Percentiles rank a stretch among this genome's conserved stretches.
phyloP scores from a whole-genome alignment of 2,888 invertebrate species.

The Neoaliturus tenellus region DNA sequence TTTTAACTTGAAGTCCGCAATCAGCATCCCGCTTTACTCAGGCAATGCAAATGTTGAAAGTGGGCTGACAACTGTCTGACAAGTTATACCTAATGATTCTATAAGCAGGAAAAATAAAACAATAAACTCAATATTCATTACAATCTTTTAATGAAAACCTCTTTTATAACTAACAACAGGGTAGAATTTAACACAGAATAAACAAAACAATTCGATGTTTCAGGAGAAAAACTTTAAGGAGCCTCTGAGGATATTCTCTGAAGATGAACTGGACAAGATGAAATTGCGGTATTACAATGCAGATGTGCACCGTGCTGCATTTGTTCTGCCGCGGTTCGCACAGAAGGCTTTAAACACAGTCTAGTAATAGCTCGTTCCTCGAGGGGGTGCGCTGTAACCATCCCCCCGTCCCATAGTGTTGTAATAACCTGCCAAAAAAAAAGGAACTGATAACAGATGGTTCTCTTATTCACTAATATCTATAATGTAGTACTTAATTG shows the following conservation, averaged over 20 bases:
- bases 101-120: background rate
- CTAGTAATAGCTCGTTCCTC: conserved; percentile 31
- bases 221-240: conserved; percentile 79
- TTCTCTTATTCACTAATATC: background rate
- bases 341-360: conserved; percentile 66
- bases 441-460: background rate
- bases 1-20: too few species aligned
- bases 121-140: background rate
- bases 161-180: background rate
- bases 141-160: background rate
- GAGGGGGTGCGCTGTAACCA: background rate
- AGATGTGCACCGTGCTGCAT: conserved; percentile 90
- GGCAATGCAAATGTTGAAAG: too few species aligned
- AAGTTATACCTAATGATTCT: too few species aligned
- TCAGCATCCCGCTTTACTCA: too few species aligned
- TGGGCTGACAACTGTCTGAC: too few species aligned
- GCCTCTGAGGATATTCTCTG: conserved; percentile 79
- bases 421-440: conserved; percentile 14
- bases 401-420: conserved; percentile 12
- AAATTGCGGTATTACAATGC: conserved; percentile 90
- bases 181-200: background rate
- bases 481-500: background rate
- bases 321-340: conserved; percentile 91
- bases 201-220: conserved; percentile 60
- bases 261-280: conserved; percentile 82